phyloP scores from a whole-genome alignment of 2,113 vertebrate species.

The Lagopus muta region DNA sequence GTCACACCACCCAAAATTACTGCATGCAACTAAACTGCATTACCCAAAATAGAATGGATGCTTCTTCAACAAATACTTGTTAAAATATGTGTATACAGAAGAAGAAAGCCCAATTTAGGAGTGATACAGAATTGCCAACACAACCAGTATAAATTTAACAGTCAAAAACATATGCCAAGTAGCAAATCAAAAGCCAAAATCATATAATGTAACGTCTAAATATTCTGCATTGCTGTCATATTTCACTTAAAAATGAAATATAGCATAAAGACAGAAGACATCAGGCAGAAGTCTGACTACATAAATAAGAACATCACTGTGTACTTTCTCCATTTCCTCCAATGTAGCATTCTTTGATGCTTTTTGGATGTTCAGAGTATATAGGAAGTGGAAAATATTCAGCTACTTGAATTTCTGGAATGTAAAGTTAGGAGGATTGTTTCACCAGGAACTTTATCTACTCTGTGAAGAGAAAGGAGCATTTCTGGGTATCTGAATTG shows the following conservation, averaged over 20 bases:
- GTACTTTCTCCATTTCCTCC: not conserved
- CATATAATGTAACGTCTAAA: not conserved
- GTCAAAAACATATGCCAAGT: not conserved
- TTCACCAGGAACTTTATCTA: not conserved
- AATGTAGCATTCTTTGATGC: not conserved
- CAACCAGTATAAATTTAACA: not conserved
- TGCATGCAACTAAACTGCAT: not conserved
- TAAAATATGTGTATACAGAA: constrained; percentile 6
- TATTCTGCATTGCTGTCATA: not conserved
- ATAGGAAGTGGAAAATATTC: not conserved
- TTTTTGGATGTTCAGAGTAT: not conserved
- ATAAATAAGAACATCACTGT: not conserved
- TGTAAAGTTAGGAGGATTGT: not conserved
- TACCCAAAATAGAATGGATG: constrained; percentile 29
- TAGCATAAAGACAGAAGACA: not conserved
- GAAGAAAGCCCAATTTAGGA: constrained; percentile 21
- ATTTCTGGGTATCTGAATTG: not conserved
- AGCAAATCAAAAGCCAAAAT: not conserved
- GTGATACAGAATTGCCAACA: not conserved
- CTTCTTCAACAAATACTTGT: not conserved
- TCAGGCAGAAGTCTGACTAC: not conserved
- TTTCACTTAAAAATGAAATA: not conserved
- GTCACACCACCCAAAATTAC: not conserved
- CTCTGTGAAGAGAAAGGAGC: not conserved
- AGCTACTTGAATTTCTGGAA: not conserved